phyloP scores from a whole-genome alignment of 2,113 vertebrate genomes.

The Centropus bengalensis region DNA sequence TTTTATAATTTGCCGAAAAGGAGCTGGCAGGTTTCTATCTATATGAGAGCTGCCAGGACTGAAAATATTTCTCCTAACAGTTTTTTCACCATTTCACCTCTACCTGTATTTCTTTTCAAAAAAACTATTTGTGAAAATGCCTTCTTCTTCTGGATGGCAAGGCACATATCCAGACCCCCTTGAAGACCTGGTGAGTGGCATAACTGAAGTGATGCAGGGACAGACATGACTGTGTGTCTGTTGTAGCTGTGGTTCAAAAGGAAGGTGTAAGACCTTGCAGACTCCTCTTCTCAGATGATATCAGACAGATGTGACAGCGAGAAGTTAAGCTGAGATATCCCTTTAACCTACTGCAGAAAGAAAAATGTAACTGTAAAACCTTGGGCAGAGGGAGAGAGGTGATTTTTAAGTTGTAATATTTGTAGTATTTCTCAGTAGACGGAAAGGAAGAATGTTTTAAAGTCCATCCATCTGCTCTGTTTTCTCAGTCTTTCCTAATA shows the following conservation, averaged over 20 bases:
- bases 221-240: neutral
- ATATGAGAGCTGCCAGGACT: neutral
- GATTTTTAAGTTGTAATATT: neutral
- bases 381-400: neutral
- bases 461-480: neutral
- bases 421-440: neutral
- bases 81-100: neutral
- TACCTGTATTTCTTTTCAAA: neutral
- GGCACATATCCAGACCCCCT: neutral
- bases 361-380: neutral
- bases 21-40: neutral
- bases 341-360: neutral
- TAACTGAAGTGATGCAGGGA: neutral
- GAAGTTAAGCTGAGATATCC: neutral
- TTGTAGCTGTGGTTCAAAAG: fast-evolving
- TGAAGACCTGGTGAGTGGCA: neutral
- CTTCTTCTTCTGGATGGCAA: neutral
- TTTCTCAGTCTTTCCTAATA: neutral
- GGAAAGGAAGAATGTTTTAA: neutral
- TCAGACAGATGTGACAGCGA: neutral
- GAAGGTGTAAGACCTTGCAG: neutral
- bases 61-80: neutral
- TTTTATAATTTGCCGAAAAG: neutral
- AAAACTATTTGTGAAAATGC: neutral
- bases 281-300: neutral